Evolutionary conservation across 1,140 invertebrate genomes (phyloP).

Genomic region (Trichogramma pretiosum): DNA sequence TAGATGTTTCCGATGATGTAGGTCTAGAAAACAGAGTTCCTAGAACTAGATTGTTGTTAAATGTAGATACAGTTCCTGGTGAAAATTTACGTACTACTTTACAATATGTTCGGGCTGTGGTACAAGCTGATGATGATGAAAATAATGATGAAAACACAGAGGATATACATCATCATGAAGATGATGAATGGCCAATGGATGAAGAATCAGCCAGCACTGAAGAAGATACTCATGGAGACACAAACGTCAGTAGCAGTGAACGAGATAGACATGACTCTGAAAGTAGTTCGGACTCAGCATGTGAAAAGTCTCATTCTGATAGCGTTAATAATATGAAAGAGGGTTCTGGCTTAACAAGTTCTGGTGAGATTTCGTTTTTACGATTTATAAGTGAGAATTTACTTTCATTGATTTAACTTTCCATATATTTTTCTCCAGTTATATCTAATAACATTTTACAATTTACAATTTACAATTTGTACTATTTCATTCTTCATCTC

Average conservation of each 20-base stretch:
- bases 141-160: slow-evolving; percentile 2
- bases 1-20: slow-evolving; percentile 35
- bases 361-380: slow-evolving; percentile 4
- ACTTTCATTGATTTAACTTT: not conserved
- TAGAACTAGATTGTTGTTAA: slow-evolving; percentile 16
- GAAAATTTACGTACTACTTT: slow-evolving; percentile 20
- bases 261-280: slow-evolving; percentile 5
- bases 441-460: too few relatives aligned
- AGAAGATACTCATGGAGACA: not conserved
- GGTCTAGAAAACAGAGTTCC: slow-evolving; percentile 34
- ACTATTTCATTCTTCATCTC: too few relatives aligned
- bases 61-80: slow-evolving; percentile 18
- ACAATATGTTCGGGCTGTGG: slow-evolving; percentile 20
- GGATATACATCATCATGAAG: too few relatives aligned
- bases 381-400: not conserved
- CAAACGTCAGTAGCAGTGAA: slow-evolving; percentile 5
- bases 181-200: slow-evolving; percentile 11
- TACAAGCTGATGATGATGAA: slow-evolving; percentile 16
- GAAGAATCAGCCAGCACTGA: slow-evolving; percentile 8
- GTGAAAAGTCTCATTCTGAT: slow-evolving; percentile 9
- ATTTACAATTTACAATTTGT: too few relatives aligned
- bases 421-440: too few relatives aligned
- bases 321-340: not conserved
- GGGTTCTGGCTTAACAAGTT: not conserved
- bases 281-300: slow-evolving; percentile 9